These are phyloP conservation scores for Condylura cristata DNA, from an alignment of 2,113 vertebrate species.

Conservation along the genomic window DNA sequence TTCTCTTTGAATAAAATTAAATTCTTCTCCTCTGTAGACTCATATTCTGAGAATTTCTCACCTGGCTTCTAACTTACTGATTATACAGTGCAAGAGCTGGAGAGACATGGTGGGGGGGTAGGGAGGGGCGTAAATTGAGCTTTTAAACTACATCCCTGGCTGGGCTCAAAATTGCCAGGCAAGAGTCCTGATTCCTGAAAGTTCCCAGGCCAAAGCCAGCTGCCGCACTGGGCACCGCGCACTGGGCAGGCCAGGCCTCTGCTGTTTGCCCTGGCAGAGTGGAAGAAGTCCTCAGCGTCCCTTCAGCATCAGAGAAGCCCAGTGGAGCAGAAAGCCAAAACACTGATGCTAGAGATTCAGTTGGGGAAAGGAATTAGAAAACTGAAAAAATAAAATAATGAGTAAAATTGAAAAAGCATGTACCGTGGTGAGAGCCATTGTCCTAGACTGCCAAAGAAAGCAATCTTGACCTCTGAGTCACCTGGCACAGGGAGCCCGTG, in stretches of 20 bases:
- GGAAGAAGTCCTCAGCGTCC: neutral
- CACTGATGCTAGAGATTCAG: constrained; percentile 33
- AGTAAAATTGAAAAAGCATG: too few relatives aligned
- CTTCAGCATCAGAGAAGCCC: neutral
- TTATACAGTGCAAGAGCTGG: neutral
- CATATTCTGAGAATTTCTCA: neutral
- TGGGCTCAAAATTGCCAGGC: constrained; percentile 4
- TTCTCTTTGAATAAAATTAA: constrained; percentile 42
- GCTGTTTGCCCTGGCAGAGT: too few relatives aligned
- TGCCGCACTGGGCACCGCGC: neutral
- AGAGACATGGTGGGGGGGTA: too few relatives aligned
- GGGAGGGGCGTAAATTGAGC: rapidly evolving
- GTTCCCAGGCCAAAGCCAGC: neutral
- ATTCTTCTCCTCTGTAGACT: neutral
- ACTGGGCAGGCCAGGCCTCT: too few relatives aligned
- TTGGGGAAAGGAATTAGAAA: constrained; percentile 42
- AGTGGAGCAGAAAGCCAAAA: constrained; percentile 50
- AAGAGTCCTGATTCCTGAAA: constrained; percentile 20
- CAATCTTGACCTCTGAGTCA: neutral
- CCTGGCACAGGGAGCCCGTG: neutral
- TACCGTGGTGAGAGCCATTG: constrained; percentile 41
- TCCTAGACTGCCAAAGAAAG: constrained; percentile 46
- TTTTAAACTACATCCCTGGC: neutral
- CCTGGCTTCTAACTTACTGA: neutral
- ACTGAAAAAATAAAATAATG: neutral